Base-by-base conservation (phyloP, 1,140 invertebrate species). In the Drosophila parabipectinata region DNA sequence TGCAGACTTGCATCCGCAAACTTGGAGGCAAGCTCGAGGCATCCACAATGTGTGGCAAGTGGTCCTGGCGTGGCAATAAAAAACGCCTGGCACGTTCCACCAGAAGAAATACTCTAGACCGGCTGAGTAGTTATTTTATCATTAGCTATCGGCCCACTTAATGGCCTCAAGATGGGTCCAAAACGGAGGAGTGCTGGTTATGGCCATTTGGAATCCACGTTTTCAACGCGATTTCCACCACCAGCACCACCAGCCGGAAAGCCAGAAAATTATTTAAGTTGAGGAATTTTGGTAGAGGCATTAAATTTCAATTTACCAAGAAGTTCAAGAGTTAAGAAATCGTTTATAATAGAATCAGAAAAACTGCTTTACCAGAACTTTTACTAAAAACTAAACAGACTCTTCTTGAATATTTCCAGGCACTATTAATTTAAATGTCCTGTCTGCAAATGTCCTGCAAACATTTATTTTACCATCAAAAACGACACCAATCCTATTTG, bases 81-180 rank as follows among this genome's bases (percentile, higher is more conserved):
- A 47, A 47, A 47, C 18, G 44, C 44, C 44, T 47, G 44, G 18
- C 44, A 47, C 44, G 44, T 47, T 15, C 41, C 5, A 18, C 44
- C 18, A 47, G 15, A 24, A 24, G 44, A 24, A 47, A 47, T 47
- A 28, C 26, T 28, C 5, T 28, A 47, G 18, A 47, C 9, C 44
- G 15, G 18, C 44, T 47, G 44, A 14, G 44, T 47, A 47, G 44
- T 47, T 47, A 47, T 47, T 47, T 47, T 47, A 47, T 47, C 44
- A 47, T 47, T 47, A 47, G 44, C 44, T 10, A 47, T 21, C 44
- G 44, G 15, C 44, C 44, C 44, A 21, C 44, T 21, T 47, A 47
- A 47, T 47, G 18, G 18, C 44, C 15, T 47, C 44, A 47, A 47
- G 44, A 47, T 14, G 44, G 44, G 15, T 47, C 44, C 44, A 15